A percentile compares a stretch with the other conserved stretches of the same genome.
These are phyloP conservation scores for Pristionchus japonicus DNA, from an alignment of 2,888 invertebrate species.

Conservation along the genomic window DNA sequence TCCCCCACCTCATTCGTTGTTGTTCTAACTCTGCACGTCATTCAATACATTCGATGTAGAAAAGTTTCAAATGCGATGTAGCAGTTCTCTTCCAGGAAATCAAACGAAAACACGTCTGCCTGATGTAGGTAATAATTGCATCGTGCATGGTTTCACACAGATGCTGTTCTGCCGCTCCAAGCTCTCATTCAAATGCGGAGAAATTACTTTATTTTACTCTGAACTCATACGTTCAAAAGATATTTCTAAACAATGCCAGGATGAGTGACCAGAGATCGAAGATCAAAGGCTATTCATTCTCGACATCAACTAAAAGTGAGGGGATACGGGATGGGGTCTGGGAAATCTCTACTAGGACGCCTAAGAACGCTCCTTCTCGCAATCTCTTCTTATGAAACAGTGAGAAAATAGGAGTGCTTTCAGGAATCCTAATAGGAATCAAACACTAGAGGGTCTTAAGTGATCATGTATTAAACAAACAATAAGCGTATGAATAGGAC, in stretches of 20 bases:
- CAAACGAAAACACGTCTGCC: too few relatives aligned
- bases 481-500: conserved; percentile 10
- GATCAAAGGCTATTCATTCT: not conserved
- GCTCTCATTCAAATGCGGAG: too few relatives aligned
- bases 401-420: not conserved
- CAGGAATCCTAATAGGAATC: not conserved
- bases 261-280: not conserved
- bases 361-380: not conserved
- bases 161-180: too few relatives aligned
- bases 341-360: not conserved
- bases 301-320: not conserved
- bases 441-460: not conserved
- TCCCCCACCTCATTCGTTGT: too few relatives aligned
- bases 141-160: too few relatives aligned
- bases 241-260: not conserved
- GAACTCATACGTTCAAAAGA: not conserved
- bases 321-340: not conserved
- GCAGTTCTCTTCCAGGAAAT: too few relatives aligned
- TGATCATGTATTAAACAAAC: conserved; percentile 12
- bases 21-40: too few relatives aligned
- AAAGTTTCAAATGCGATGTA: too few relatives aligned
- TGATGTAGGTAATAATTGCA: too few relatives aligned
- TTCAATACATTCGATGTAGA: too few relatives aligned
- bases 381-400: not conserved
- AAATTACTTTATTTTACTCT: conserved; percentile 34